Conservation (phyloP, 2,888 invertebrate genomes). For the Caenorhabditis parvicauda region DNA sequence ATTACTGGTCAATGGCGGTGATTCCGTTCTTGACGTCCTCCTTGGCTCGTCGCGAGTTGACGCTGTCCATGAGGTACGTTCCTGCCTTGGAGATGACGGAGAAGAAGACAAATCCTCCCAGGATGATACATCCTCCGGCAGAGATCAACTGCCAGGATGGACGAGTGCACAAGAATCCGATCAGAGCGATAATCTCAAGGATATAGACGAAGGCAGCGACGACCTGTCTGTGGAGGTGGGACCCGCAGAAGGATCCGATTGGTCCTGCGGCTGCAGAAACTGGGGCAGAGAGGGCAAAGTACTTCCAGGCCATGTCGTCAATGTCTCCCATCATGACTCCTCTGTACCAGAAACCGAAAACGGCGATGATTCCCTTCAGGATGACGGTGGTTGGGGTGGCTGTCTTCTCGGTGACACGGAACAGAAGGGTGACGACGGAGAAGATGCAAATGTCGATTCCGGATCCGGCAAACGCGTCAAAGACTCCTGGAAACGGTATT, state of each 20-base stretch:
- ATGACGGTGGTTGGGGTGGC: slow-evolving; percentile 63
- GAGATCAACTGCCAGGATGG: slow-evolving; percentile 41
- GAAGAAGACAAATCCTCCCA: slow-evolving; percentile 41
- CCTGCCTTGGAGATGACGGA: slow-evolving; percentile 29
- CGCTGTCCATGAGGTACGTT: slow-evolving; percentile 24
- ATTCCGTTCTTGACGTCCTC: slow-evolving; percentile 17
- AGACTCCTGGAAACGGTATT: slow-evolving; percentile 40
- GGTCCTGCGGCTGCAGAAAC: slow-evolving; percentile 49
- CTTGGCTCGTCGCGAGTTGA: slow-evolving; percentile 23
- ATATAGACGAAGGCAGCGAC: slow-evolving; percentile 48
- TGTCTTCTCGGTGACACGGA: slow-evolving; percentile 58
- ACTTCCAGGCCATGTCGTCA: slow-evolving; percentile 47
- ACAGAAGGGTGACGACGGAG: slow-evolving; percentile 55
- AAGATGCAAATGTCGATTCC: slow-evolving; percentile 62
- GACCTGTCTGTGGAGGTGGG: slow-evolving; percentile 54
- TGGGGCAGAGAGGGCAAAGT: slow-evolving; percentile 42
- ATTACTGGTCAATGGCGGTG: too few relatives aligned
- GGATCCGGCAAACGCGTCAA: slow-evolving; percentile 61
- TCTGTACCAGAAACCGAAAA: slow-evolving; percentile 56
- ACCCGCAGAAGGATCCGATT: slow-evolving; percentile 52
- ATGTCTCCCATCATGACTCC: slow-evolving; percentile 50
- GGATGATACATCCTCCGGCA: slow-evolving; percentile 28
- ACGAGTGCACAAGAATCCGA: slow-evolving; percentile 45
- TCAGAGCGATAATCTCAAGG: slow-evolving; percentile 42
- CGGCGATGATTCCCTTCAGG: slow-evolving; percentile 58